Base-by-base conservation (phyloP, 2,113 vertebrate species). In the Anarhynchus alexandrinus region DNA sequence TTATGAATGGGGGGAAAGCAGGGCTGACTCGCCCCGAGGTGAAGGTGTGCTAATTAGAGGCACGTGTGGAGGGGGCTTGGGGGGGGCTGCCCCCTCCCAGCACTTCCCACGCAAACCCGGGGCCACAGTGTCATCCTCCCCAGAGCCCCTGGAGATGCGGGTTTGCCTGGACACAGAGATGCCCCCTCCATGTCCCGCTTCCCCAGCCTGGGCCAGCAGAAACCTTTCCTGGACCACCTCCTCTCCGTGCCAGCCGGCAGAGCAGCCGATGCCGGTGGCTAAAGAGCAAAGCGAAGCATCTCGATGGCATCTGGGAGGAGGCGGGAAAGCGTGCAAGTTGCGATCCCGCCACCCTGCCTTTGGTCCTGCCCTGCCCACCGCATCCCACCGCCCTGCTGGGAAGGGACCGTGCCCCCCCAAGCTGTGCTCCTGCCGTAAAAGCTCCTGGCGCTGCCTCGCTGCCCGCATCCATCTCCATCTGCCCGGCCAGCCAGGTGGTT, bases 1-100 rank as follows among this genome's bases (percentile, higher is more conserved):
- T 97, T 97, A 95, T 93, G 96, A 95, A 82, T 64, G 90, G 93
- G 80, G 80, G 70, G n/a, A 64, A 91, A 94, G 90, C n/a, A 70
- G 78, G 70, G 71, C 64, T 62, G 74, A 55, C 6, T 42, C 30
- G 84, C 77, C 77, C 49, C 25, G 62, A 81, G 74, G 80, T 67
- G 66, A 94, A 36, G 76, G 77, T 77, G 82, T 59, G 71, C 93
- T 96, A 73, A 96, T 86, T 83, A 92, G 71, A 79, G 52, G 57
- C 54, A 58, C 0, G 0, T 66, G 72, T 0, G 0, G 57, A 30
- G 40, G 47, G 65, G 54, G 15, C 18, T 38, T 25, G 29, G 38
- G 27, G 55, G 18, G 27, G 55, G 18, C 59, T 90, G 40, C 43
- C 36, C 47, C 36, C 40, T 81, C 38, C 18, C 54, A 86, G 51